Conservation (phyloP, 2,888 invertebrate genomes). For the Chymomyza fuscimana region DNA sequence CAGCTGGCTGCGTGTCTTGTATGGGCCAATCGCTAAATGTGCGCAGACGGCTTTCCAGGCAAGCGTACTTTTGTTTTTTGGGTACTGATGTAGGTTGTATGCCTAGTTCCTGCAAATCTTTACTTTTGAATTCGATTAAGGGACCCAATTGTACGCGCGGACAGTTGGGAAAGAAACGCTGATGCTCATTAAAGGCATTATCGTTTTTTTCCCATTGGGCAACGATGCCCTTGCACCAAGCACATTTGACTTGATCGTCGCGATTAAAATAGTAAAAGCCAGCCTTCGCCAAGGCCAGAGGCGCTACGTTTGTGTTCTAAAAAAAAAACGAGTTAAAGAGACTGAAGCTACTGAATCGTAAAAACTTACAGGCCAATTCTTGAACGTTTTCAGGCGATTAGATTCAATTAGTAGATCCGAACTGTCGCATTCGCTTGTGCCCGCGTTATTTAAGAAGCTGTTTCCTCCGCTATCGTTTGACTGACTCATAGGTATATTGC, state of each 20-base stretch:
- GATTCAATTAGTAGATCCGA: constrained; percentile 84
- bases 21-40: constrained; percentile 90
- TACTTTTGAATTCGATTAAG: constrained; percentile 79
- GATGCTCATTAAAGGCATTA: constrained; percentile 89
- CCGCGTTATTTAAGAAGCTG: constrained; percentile 49
- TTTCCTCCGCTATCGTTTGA: constrained; percentile 38
- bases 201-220: constrained; percentile 91
- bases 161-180: constrained; percentile 89
- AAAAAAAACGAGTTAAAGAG: background rate
- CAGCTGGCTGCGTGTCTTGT: constrained; percentile 87
- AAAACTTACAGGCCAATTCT: constrained; percentile 86
- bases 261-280: constrained; percentile 91
- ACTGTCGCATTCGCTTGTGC: constrained; percentile 27
- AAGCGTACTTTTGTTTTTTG: constrained; percentile 85
- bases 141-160: constrained; percentile 80
- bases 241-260: constrained; percentile 88
- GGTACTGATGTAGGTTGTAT: constrained; percentile 81
- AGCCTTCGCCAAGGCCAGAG: constrained; percentile 87
- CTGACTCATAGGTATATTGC: constrained; percentile 83
- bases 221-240: constrained; percentile 88
- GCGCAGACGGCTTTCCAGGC: constrained; percentile 85
- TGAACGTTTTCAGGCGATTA: constrained; percentile 85
- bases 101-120: constrained; percentile 82
- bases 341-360: constrained; percentile 46
- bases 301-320: constrained; percentile 82